Evolutionary conservation across 2,113 vertebrate species (phyloP).

Genomic region (Muntiacus muntjak): DNA sequence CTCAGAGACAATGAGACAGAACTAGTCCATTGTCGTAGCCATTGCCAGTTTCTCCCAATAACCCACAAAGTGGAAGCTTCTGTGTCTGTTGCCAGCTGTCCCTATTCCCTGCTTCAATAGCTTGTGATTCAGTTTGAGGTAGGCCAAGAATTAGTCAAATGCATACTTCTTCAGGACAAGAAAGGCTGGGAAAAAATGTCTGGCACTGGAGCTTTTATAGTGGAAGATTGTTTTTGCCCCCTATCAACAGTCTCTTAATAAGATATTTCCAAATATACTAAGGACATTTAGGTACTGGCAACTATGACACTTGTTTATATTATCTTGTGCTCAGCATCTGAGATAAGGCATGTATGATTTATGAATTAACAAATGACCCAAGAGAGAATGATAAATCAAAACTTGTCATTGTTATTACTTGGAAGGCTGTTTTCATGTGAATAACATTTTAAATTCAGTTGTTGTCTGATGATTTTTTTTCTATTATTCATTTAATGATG

Average conservation of each 20-base stretch:
- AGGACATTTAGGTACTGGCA: neutral
- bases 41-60: neutral
- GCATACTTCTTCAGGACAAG: neutral
- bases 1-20: neutral
- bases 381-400: neutral
- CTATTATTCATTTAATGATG: neutral
- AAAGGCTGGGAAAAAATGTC: rapidly evolving
- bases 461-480: neutral
- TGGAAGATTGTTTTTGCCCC: neutral
- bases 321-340: neutral
- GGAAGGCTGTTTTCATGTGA: neutral
- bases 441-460: neutral
- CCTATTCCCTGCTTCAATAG: neutral
- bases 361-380: neutral
- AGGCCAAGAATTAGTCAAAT: neutral
- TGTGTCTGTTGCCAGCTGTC: neutral
- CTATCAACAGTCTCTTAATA: neutral
- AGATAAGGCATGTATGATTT: neutral
- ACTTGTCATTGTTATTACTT: neutral
- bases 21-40: too few species aligned
- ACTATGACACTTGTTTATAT: neutral
- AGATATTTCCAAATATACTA: neutral
- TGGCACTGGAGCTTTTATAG: neutral
- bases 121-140: neutral
- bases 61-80: neutral